These are phyloP conservation scores for Syritta pipiens DNA, from an alignment of 2,888 invertebrate genomes.

Conservation along the genomic window DNA sequence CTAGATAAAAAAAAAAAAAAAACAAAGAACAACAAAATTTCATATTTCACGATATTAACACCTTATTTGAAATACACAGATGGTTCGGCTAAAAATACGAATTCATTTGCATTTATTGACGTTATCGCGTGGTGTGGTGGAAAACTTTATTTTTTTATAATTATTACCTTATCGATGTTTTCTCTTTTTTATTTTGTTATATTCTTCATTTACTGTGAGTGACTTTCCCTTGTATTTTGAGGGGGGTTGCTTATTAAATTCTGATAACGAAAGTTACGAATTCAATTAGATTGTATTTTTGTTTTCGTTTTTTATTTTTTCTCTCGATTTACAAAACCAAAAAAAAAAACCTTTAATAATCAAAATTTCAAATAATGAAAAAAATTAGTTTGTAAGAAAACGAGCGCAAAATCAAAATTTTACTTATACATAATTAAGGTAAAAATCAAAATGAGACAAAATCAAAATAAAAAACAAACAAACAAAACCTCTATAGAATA, in stretches of 20 bases:
- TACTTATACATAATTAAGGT: conserved; percentile 54
- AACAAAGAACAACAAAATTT: no score
- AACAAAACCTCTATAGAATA: conserved; percentile 58
- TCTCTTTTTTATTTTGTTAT: not conserved
- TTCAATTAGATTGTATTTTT: conserved; percentile 16
- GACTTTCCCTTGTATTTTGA: not conserved
- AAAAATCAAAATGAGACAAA: conserved; percentile 55
- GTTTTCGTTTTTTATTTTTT: not conserved
- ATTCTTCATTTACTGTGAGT: not conserved
- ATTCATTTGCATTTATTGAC: conserved; percentile 44
- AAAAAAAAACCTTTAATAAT: conserved; percentile 31
- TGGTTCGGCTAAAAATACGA: conserved; percentile 6
- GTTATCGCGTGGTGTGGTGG: conserved; percentile 33
- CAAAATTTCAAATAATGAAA: conserved; percentile 1
- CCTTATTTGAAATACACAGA: conserved; percentile 3
- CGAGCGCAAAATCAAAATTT: conserved; percentile 72
- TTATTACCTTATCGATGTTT: conserved; percentile 27
- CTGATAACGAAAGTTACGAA: conserved; percentile 8
- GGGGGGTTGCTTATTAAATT: conserved; percentile 23
- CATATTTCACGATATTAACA: conserved; percentile 24
- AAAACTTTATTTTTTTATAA: conserved; percentile 28
- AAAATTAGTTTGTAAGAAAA: conserved; percentile 66
- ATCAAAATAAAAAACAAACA: no score
- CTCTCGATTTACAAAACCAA: conserved; percentile 22
- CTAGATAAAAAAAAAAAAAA: no score